Evolutionary conservation across 2,888 invertebrate genomes (phyloP).

Genomic region (Agrilus mali): DNA sequence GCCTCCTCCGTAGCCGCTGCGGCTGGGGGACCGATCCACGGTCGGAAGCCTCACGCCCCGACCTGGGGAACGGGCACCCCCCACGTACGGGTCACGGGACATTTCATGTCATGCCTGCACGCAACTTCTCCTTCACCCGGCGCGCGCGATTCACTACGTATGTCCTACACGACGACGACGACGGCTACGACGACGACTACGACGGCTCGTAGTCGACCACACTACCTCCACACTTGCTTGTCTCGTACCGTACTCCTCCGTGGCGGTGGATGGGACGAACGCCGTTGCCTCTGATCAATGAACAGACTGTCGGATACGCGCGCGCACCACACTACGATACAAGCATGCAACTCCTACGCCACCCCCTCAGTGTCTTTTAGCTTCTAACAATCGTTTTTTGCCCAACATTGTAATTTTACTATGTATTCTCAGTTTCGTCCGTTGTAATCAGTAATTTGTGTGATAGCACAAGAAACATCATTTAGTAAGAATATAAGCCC

Average conservation of each 20-base stretch:
- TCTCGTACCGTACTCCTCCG: constrained; percentile 14
- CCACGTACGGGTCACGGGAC: constrained; percentile 50
- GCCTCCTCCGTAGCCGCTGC: constrained; percentile 52
- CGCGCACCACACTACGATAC: constrained; percentile 21
- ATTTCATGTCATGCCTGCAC: constrained; percentile 34
- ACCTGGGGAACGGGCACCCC: constrained; percentile 50
- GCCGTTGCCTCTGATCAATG: constrained; percentile 33
- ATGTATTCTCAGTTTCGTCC: too few relatives aligned
- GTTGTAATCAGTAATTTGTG: too few relatives aligned
- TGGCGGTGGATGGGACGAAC: constrained; percentile 11
- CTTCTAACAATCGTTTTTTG: constrained; percentile 1
- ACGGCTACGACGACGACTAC: constrained; percentile 1
- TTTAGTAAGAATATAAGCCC: too few relatives aligned
- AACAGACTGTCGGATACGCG: constrained; percentile 33
- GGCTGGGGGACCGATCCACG: constrained; percentile 80
- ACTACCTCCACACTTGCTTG: constrained; percentile 17
- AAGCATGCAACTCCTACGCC: constrained; percentile 23
- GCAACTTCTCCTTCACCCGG: not conserved
- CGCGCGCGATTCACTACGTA: constrained; percentile 2
- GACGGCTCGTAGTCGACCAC: constrained; percentile 18
- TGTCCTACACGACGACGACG: constrained; percentile 4
- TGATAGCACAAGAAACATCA: too few relatives aligned
- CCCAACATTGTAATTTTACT: too few relatives aligned
- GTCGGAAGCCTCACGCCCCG: constrained; percentile 67
- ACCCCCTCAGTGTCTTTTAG: constrained; percentile 13